A percentile compares a stretch with the other conserved stretches of the same genome.
Evolutionary conservation across 2,113 vertebrate species (phyloP).

Genomic region (Menura novaehollandiae): DNA sequence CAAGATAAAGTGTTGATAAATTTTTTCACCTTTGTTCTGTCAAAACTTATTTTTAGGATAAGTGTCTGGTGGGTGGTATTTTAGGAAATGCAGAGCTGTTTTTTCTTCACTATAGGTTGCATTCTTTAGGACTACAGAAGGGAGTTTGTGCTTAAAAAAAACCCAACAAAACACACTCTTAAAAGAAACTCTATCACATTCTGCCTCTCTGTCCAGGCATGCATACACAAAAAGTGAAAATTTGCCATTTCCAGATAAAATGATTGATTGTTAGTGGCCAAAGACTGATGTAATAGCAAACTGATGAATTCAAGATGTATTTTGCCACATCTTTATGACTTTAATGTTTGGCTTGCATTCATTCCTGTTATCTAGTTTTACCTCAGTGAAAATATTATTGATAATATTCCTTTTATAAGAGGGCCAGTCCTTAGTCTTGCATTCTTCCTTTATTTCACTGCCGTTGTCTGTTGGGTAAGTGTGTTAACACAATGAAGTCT

Average conservation of each 20-base stretch:
- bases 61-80: neutral
- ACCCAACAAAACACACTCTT: neutral
- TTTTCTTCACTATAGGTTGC: neutral
- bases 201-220: neutral
- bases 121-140: neutral
- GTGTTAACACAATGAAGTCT: neutral
- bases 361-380: neutral
- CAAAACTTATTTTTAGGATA: neutral
- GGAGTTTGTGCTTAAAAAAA: neutral
- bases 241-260: slow-evolving; percentile 1
- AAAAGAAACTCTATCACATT: neutral
- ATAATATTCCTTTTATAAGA: neutral
- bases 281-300: neutral
- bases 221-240: neutral
- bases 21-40: neutral
- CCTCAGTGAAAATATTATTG: neutral
- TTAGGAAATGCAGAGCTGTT: neutral
- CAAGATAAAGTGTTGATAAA: neutral
- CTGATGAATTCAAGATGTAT: neutral
- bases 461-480: neutral
- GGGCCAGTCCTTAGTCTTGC: neutral
- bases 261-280: neutral
- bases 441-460: neutral
- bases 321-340: neutral
- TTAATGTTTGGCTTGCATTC: neutral